Percentiles rank a stretch among this genome's conserved stretches.
These are phyloP conservation scores for Cyphomyrus discorhynchus DNA, from an alignment of 2,113 vertebrate genomes.

Conservation along the genomic window DNA sequence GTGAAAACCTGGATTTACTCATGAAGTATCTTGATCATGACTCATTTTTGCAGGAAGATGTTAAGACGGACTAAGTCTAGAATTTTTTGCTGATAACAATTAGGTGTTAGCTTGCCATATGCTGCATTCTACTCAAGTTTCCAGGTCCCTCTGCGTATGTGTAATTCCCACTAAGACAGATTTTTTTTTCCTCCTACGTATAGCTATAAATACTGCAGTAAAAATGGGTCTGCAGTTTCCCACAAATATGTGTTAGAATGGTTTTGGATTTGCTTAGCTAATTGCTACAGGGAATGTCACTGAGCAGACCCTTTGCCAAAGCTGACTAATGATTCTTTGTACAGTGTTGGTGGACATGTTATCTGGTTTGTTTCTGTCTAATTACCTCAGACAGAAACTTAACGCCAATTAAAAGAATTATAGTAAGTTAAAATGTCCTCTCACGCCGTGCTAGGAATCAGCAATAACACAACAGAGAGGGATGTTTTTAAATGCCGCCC, in stretches of 20 bases:
- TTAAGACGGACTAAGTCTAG: not conserved
- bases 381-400: not conserved
- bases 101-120: not conserved
- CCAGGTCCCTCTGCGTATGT: not conserved
- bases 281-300: conserved; percentile 12
- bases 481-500: not conserved
- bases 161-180: conserved; percentile 9
- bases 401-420: conserved; percentile 13
- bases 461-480: not conserved
- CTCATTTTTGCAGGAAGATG: not conserved
- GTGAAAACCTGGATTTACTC: not conserved
- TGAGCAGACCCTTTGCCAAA: not conserved
- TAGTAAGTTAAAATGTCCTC: not conserved
- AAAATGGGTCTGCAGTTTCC: conserved; percentile 8
- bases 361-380: conserved; percentile 10
- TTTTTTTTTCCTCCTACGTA: conserved; percentile 7
- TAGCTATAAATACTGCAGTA: conserved; percentile 1
- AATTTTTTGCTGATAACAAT: not conserved
- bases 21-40: not conserved
- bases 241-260: conserved; percentile 5
- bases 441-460: not conserved
- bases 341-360: not conserved
- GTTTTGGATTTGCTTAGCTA: conserved; percentile 12
- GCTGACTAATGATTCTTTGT: not conserved
- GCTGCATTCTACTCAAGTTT: conserved; percentile 7